Percentiles rank a stretch among this genome's conserved stretches.
phyloP scores from a whole-genome alignment of 2,113 vertebrate genomes.

The Spea bombifrons region DNA sequence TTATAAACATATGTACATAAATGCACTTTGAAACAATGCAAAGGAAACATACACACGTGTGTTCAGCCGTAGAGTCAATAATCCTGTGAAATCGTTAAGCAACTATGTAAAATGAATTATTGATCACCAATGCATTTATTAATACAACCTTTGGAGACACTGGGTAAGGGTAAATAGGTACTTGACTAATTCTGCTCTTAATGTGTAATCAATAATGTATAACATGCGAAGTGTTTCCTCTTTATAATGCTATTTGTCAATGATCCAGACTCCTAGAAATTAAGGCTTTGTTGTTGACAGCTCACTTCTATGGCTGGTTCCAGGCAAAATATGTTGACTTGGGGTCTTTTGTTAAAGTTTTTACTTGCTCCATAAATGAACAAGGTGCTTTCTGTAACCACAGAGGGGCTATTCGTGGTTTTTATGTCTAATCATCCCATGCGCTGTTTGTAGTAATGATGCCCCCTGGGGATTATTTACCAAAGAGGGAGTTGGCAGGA shows the following conservation, averaged over 20 bases:
- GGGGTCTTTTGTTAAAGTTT: too few species aligned
- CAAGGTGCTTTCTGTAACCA: too few species aligned
- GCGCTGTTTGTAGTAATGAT: too few species aligned
- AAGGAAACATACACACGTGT: too few species aligned
- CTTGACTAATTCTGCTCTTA: slow-evolving; percentile 38
- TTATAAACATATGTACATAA: too few species aligned
- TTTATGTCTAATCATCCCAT: too few species aligned
- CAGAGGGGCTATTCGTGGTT: too few species aligned
- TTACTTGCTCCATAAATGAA: too few species aligned
- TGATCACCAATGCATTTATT: slow-evolving; percentile 26
- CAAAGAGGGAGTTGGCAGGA: too few species aligned
- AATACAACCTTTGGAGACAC: slow-evolving; percentile 17
- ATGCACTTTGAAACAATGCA: too few species aligned
- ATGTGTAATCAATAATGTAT: slow-evolving; percentile 45
- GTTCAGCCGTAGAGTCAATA: slow-evolving; percentile 2
- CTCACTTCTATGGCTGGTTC: slow-evolving; percentile 4
- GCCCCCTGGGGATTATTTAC: too few species aligned
- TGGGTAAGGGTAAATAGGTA: slow-evolving; percentile 6
- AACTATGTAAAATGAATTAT: slow-evolving; percentile 35
- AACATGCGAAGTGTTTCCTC: slow-evolving; percentile 15
- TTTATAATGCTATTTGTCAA: slow-evolving; percentile 25
- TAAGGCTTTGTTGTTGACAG: background rate
- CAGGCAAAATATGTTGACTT: background rate
- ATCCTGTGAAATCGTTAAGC: slow-evolving; percentile 7
- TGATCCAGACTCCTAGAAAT: slow-evolving; percentile 24